phyloP scores from a whole-genome alignment of 92 coral and sea anemone genomes.

The Actinernus sp. region DNA sequence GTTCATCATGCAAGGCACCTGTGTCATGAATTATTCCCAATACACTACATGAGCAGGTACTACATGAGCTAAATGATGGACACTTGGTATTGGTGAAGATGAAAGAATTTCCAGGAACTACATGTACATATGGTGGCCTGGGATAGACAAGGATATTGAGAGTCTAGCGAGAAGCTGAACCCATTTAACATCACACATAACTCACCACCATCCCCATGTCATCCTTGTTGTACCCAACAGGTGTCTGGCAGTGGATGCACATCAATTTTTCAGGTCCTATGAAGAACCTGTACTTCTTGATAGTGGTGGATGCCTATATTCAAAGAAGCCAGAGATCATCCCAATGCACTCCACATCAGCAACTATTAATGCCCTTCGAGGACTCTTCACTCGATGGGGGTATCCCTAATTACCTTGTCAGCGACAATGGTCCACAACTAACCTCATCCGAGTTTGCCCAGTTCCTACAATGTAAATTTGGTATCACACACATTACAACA shows the following conservation, averaged over 20 bases:
- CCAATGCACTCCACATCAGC: slow-evolving; percentile 30
- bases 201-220: slow-evolving; percentile 33
- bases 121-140: too few relatives aligned
- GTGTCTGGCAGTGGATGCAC: slow-evolving; percentile 37
- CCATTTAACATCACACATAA: too few relatives aligned
- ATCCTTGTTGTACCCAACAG: slow-evolving; percentile 31
- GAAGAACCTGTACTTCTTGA: slow-evolving; percentile 8
- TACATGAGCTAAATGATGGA: too few relatives aligned
- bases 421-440: slow-evolving; percentile 45
- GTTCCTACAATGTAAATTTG: slow-evolving; percentile 24
- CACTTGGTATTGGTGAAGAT: too few relatives aligned
- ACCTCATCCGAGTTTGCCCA: slow-evolving; percentile 25
- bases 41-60: too few relatives aligned
- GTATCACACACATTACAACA: slow-evolving; percentile 26
- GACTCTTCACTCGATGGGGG: slow-evolving; percentile 10
- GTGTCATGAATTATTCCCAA: too few relatives aligned
- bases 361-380: slow-evolving; percentile 19
- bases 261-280: slow-evolving; percentile 46
- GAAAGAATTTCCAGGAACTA: too few relatives aligned
- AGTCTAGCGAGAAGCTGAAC: too few relatives aligned
- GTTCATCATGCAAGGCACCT: too few relatives aligned
- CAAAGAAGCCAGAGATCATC: slow-evolving; percentile 24
- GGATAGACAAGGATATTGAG: too few relatives aligned
- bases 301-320: slow-evolving; percentile 21
- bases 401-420: slow-evolving; percentile 16